These are phyloP conservation scores for Asobara japonica DNA, from an alignment of 1,140 invertebrate genomes.

Conservation along the genomic window DNA sequence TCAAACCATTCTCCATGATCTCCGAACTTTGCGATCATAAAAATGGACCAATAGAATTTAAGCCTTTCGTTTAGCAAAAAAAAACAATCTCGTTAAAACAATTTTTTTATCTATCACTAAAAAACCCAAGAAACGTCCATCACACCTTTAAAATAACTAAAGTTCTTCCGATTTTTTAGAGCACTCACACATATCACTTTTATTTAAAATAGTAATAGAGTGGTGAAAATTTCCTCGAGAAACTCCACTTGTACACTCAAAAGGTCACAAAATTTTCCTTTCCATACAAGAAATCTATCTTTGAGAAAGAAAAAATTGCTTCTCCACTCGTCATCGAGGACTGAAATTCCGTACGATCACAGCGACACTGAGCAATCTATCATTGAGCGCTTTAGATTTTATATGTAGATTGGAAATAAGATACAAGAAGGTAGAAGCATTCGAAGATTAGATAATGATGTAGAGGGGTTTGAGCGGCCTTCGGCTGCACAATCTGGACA, in stretches of 20 bases:
- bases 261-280: constrained; percentile 11
- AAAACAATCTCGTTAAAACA: not conserved
- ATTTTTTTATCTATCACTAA: not conserved
- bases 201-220: not conserved
- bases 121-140: too few species aligned
- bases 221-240: not conserved
- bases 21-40: too few species aligned
- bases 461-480: constrained; percentile 17
- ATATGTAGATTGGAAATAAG: constrained; percentile 13
- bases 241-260: not conserved
- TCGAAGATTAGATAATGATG: constrained; percentile 35
- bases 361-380: constrained; percentile 16
- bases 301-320: constrained; percentile 12
- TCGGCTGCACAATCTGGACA: constrained; percentile 16
- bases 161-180: not conserved
- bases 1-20: too few species aligned
- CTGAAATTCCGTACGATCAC: not conserved
- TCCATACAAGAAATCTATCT: not conserved
- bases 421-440: constrained; percentile 1
- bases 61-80: too few species aligned
- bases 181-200: not conserved
- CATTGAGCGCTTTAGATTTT: constrained; percentile 15
- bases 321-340: not conserved
- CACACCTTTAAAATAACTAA: not conserved
- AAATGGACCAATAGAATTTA: too few species aligned